Evolutionary conservation across 2,113 vertebrate genomes (phyloP), one percentile per base, ranked within the genome.

Genomic region (Passer montanus): DNA sequence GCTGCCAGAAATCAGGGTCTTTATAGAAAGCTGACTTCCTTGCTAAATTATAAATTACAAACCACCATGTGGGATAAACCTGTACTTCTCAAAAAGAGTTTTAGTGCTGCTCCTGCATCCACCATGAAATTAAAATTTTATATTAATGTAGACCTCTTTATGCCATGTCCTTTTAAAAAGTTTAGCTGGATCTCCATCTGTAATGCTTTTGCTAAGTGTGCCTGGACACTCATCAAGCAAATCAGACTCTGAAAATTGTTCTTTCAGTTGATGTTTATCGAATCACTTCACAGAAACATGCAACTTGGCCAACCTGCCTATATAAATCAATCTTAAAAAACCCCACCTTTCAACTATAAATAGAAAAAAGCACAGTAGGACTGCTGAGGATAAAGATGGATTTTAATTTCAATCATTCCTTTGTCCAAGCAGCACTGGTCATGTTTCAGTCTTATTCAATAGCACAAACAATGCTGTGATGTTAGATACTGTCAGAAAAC

Each of bases 331-430:
- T 11, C 7, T 73, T 7, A 66, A 89, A 70, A 62, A 33, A 0
- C 0, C 7, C 19, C 16, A 26, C 22, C 33, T 84, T 87, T 62
- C 75, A 70, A 59, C 50, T 56, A 56, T 67, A 91, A 89, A 87
- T 84, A 92, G 79, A 81, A 94, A 84, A 86, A 86, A 78, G 17
- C 28, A 94, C 60, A 67, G 67, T 22, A 68, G 52, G 75, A 33
- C n/a, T 73, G 68, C 28, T 62, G 43, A 93, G 87, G 66, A 94
- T 76, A 87, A 94, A 89, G 66, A n/a, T 58, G 60, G 46, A 86
- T 91, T 95, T 93, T 88, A 24, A 93, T 93, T 69, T 91, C 46
- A 85, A 23, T 80, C 43, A 66, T 80, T 93, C 28, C 31, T 37
- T 83, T 90, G 73, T 56, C 53, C 79, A 95, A 91, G 35, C 33